These are phyloP conservation scores for Synanthedon formicaeformis DNA, from an alignment of 2,888 invertebrate species.

Conservation along the genomic window DNA sequence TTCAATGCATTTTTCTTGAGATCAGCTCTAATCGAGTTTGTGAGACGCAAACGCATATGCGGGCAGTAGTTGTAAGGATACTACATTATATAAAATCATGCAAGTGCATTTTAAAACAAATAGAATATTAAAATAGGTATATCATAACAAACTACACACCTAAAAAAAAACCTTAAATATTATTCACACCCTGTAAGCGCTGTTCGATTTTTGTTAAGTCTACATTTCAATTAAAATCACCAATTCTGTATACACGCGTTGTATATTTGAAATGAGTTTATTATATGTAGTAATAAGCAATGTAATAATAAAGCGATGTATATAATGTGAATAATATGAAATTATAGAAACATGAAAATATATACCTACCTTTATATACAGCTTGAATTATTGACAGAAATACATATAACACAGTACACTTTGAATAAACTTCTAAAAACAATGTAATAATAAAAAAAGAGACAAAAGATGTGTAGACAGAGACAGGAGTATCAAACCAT, in stretches of 20 bases:
- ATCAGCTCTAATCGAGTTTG: no score
- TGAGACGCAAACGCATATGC: no score
- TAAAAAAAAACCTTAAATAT: background rate
- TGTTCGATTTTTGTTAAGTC: background rate
- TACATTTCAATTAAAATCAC: no score
- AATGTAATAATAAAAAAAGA: slow-evolving; percentile 23
- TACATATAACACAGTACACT: slow-evolving; percentile 12
- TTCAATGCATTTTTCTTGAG: no score
- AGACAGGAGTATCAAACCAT: slow-evolving; percentile 61
- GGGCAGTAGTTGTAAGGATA: no score
- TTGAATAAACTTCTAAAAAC: slow-evolving; percentile 1
- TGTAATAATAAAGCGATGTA: slow-evolving; percentile 27
- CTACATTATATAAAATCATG: slow-evolving; percentile 1
- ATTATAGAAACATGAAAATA: slow-evolving; percentile 21
- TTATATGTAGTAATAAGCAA: slow-evolving; percentile 15
- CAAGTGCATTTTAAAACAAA: slow-evolving; percentile 4
- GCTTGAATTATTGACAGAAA: slow-evolving; percentile 16
- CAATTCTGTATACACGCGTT: no score
- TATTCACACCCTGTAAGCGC: background rate
- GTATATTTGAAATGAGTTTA: background rate
- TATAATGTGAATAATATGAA: slow-evolving; percentile 26
- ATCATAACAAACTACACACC: background rate
- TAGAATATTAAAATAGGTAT: no score
- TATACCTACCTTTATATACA: slow-evolving; percentile 54
- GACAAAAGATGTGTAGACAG: slow-evolving; percentile 16